phyloP scores from a whole-genome alignment of 2,888 invertebrate species.

The Branchellion lobata region DNA sequence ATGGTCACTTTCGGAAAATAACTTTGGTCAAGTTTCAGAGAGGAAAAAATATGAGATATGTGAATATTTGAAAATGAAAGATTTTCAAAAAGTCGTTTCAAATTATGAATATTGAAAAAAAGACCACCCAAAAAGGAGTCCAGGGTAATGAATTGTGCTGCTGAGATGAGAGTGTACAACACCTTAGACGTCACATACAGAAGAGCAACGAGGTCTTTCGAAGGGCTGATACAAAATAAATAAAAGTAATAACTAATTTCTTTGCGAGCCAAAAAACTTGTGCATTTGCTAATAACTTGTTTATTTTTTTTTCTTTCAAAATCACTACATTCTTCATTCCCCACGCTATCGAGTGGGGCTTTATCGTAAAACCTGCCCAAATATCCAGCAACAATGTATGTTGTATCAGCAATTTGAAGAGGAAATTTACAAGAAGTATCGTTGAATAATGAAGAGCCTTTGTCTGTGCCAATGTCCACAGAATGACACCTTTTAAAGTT shows the following conservation, averaged over 20 bases:
- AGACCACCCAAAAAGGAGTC: constrained; percentile 20
- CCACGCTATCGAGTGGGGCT: background rate
- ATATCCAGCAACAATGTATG: background rate
- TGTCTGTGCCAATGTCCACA: background rate
- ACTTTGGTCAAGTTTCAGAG: constrained; percentile 48
- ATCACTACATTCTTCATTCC: background rate
- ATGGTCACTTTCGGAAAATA: constrained; percentile 61
- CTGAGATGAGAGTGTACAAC: background rate
- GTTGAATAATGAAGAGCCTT: background rate
- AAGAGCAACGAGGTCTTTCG: background rate
- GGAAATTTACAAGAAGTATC: background rate
- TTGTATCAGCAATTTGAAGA: background rate
- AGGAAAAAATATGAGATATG: background rate
- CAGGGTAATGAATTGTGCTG: constrained; percentile 1
- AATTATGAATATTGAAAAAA: background rate
- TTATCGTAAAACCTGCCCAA: background rate
- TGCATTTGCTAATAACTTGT: too few relatives aligned
- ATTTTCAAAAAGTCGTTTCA: background rate
- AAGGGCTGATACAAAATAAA: background rate
- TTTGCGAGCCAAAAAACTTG: too few relatives aligned
- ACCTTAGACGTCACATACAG: constrained; percentile 17
- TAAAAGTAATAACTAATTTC: background rate
- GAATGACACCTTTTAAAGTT: background rate
- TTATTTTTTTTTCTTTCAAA: background rate
- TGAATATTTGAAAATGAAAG: background rate